Percentiles rank a stretch among this genome's conserved stretches.
These are phyloP conservation scores for Drosophila ezoana DNA, from an alignment of 2,888 invertebrate species.

Conservation along the genomic window DNA sequence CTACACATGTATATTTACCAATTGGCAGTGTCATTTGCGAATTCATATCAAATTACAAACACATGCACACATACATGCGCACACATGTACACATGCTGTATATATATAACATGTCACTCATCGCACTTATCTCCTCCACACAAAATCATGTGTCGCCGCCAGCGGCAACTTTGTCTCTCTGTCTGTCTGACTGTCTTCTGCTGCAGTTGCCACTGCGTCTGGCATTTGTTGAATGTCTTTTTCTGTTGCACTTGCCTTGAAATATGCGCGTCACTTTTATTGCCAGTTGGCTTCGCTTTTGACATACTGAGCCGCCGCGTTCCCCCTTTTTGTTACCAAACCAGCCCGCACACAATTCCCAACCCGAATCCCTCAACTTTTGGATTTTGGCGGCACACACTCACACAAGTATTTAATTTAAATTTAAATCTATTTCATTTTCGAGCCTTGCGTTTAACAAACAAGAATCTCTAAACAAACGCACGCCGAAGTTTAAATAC, in stretches of 20 bases:
- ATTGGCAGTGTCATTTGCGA: slow-evolving; percentile 71
- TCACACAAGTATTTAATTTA: too few species aligned
- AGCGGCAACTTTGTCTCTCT: slow-evolving; percentile 29
- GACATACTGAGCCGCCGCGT: slow-evolving; percentile 8
- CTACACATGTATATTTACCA: slow-evolving; percentile 19
- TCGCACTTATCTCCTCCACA: slow-evolving; percentile 51
- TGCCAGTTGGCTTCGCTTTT: slow-evolving; percentile 60
- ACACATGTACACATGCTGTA: neutral
- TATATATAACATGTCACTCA: slow-evolving; percentile 52
- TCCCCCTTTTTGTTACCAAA: neutral
- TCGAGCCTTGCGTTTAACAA: too few species aligned
- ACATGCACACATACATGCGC: slow-evolving; percentile 3
- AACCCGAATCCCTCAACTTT: too few species aligned
- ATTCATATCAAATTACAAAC: slow-evolving; percentile 72
- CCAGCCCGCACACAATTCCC: too few species aligned
- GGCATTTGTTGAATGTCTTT: slow-evolving; percentile 76
- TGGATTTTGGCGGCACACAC: too few species aligned
- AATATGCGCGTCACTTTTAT: slow-evolving; percentile 76
- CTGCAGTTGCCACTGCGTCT: slow-evolving; percentile 39
- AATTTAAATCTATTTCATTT: too few species aligned
- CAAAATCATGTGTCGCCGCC: slow-evolving; percentile 49
- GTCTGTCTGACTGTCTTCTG: neutral
- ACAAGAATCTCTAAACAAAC: too few species aligned
- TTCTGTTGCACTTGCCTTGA: slow-evolving; percentile 74
- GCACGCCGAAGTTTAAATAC: too few species aligned